Evolutionary conservation across 2,113 vertebrate species (phyloP).

Genomic region (Equus quagga): DNA sequence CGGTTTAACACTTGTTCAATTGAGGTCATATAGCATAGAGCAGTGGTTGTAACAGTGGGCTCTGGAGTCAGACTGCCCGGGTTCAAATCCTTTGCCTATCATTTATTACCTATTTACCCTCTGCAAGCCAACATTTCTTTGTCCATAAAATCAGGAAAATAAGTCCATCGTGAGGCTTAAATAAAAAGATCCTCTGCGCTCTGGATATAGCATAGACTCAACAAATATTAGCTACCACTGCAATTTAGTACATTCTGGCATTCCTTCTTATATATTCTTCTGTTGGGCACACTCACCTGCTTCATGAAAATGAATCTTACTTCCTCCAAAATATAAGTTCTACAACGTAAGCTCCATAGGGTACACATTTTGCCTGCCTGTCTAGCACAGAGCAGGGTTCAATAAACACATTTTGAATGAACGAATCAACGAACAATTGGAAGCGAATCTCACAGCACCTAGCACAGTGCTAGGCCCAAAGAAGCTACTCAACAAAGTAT

Average conservation of each 20-base stretch:
- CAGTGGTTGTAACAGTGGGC: neutral
- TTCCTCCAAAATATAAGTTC: slow-evolving; percentile 29
- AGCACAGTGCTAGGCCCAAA: neutral
- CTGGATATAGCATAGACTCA: neutral
- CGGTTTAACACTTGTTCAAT: neutral
- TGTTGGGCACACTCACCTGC: neutral
- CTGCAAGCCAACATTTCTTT: neutral
- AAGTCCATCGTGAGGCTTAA: neutral
- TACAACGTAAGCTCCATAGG: neutral
- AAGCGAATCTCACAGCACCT: neutral
- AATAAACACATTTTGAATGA: neutral
- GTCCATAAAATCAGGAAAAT: neutral
- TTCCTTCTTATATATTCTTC: neutral
- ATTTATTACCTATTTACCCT: neutral
- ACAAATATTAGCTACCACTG: neutral
- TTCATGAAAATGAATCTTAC: neutral
- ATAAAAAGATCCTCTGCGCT: neutral
- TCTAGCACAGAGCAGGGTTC: neutral
- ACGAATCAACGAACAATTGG: neutral
- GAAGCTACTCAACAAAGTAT: neutral
- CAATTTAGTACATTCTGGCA: neutral
- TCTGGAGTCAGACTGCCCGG: neutral
- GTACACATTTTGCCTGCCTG: neutral
- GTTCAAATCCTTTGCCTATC: neutral
- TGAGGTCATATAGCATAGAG: neutral